Conservation (phyloP, 2,113 vertebrate genomes). For the Hippolais icterina region DNA sequence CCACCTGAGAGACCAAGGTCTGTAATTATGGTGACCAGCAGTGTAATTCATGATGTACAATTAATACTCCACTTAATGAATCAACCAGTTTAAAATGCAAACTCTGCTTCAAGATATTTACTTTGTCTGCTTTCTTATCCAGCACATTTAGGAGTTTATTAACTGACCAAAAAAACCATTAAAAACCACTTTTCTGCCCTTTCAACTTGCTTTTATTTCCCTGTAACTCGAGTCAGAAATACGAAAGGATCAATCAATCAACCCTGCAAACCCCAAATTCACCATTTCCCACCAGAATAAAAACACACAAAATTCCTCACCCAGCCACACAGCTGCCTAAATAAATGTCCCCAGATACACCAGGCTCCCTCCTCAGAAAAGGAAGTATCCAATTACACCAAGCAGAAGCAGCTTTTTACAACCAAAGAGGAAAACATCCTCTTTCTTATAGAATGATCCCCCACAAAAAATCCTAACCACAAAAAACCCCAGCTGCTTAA, state of each 20-base stretch:
- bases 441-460: neutral
- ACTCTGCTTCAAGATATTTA: neutral
- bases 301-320: neutral
- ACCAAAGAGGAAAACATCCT: conserved; percentile 13
- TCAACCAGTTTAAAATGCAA: neutral
- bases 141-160: neutral
- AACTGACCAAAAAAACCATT: neutral
- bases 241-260: neutral
- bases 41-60: neutral
- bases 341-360: conserved; percentile 1
- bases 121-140: neutral
- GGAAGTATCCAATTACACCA: conserved; percentile 19
- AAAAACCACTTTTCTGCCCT: neutral
- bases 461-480: neutral
- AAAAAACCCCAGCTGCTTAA: neutral
- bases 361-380: neutral
- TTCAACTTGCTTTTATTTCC: neutral
- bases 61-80: neutral
- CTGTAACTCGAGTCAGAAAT: neutral
- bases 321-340: conserved; percentile 12
- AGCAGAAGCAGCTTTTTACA: conserved; percentile 2
- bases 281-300: conserved; percentile 18
- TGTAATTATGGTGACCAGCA: neutral
- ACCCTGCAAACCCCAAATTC: neutral
- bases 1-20: neutral